phyloP scores from a whole-genome alignment of 1,140 invertebrate species.

The Anoplolepis gracilipes region DNA sequence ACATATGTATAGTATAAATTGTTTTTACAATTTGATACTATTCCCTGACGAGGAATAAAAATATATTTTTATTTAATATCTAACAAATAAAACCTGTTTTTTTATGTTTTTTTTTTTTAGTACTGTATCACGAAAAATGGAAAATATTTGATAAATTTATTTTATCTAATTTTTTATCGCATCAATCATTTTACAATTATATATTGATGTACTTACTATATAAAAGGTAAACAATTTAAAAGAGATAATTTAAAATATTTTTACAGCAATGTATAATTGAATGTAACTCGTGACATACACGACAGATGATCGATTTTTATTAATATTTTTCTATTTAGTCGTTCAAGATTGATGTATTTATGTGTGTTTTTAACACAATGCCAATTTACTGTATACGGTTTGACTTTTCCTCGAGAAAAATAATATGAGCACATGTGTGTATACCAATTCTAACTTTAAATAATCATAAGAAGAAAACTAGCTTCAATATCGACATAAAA shows the following conservation, averaged over 20 bases:
- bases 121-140: not conserved
- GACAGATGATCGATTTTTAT: not conserved
- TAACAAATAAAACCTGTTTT: not conserved
- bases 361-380: not conserved
- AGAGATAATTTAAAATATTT: not conserved
- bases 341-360: not conserved
- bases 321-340: not conserved
- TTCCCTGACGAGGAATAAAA: not conserved
- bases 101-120: not conserved
- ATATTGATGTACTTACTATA: not conserved
- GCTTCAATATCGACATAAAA: slow-evolving; percentile 47
- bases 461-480: slow-evolving; percentile 38
- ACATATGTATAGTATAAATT: not conserved
- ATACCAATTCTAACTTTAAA: slow-evolving; percentile 3
- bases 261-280: not conserved
- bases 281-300: not conserved
- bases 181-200: not conserved
- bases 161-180: not conserved
- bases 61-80: not conserved
- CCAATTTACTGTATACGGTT: not conserved
- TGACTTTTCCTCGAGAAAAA: slow-evolving; percentile 17
- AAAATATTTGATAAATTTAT: not conserved
- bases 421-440: not conserved
- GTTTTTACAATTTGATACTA: not conserved
- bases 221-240: not conserved